These are phyloP conservation scores for Epistrophella euchroma DNA, from an alignment of 2,888 invertebrate genomes.

Conservation along the genomic window DNA sequence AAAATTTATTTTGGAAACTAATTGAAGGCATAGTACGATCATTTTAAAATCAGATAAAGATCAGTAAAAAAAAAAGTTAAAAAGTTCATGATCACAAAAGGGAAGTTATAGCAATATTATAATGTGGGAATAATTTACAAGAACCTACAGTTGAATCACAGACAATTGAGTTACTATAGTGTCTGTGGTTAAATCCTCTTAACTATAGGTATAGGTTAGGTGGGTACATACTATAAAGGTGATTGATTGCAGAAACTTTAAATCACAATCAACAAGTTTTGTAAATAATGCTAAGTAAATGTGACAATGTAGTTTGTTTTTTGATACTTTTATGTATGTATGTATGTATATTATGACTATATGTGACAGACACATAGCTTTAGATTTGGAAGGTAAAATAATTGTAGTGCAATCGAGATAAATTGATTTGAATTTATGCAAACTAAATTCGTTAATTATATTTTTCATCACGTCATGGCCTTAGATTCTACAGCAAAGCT, in stretches of 20 bases:
- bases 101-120: background rate
- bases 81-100: background rate
- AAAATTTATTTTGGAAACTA: background rate
- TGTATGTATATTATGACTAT: too few species aligned
- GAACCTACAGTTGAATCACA: background rate
- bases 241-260: background rate
- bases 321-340: too few species aligned
- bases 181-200: too few species aligned
- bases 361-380: too few species aligned
- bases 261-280: background rate
- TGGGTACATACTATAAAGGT: too few species aligned
- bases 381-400: too few species aligned
- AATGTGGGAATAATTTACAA: constrained; percentile 3
- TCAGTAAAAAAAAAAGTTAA: background rate
- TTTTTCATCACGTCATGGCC: too few species aligned
- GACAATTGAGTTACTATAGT: too few species aligned
- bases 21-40: background rate
- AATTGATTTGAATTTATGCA: too few species aligned
- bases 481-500: too few species aligned
- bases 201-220: background rate
- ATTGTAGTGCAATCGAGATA: too few species aligned
- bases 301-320: background rate
- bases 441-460: too few species aligned
- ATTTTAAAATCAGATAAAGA: background rate
- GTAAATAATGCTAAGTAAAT: background rate